Evolutionary conservation across 2,888 invertebrate genomes (phyloP).

Genomic region (Drosophila austrosaltans): DNA sequence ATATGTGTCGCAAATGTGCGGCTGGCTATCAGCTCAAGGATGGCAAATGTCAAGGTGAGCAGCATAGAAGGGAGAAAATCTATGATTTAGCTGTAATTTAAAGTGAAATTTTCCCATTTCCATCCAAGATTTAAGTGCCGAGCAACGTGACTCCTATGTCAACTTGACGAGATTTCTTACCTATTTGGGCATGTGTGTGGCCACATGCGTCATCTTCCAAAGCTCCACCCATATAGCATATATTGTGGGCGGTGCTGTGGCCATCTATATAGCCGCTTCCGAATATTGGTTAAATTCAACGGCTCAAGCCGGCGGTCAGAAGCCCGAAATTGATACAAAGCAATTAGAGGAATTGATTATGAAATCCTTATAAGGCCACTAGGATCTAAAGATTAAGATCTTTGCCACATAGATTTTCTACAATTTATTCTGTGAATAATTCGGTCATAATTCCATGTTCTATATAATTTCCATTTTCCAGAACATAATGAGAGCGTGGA

Average conservation of each 20-base stretch:
- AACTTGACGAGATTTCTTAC: slow-evolving; percentile 90
- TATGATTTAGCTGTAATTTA: background rate
- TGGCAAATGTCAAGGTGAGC: slow-evolving; percentile 90
- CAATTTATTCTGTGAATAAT: slow-evolving; percentile 81
- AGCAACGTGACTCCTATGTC: slow-evolving; percentile 85
- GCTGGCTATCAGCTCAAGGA: slow-evolving; percentile 89
- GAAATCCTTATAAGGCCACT: slow-evolving; percentile 78
- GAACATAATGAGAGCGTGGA: slow-evolving; percentile 2
- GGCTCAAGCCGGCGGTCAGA: slow-evolving; percentile 65
- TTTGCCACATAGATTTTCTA: slow-evolving; percentile 24
- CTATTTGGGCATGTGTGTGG: slow-evolving; percentile 92
- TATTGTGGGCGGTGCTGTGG: slow-evolving; percentile 90
- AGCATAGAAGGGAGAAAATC: background rate
- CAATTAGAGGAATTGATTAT: slow-evolving; percentile 83
- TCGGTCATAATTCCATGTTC: slow-evolving; percentile 34
- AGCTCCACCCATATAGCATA: slow-evolving; percentile 90
- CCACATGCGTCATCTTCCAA: slow-evolving; percentile 93
- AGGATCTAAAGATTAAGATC: slow-evolving; percentile 16
- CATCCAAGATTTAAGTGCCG: slow-evolving; percentile 83
- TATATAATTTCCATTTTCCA: slow-evolving; percentile 37
- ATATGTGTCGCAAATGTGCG: slow-evolving; percentile 93
- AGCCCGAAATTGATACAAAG: slow-evolving; percentile 81
- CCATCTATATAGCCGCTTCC: slow-evolving; percentile 92
- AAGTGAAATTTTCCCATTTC: slow-evolving; percentile 25
- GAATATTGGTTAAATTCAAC: slow-evolving; percentile 88